A percentile compares a stretch with the other conserved stretches of the same genome.
Evolutionary conservation across 2,113 vertebrate species (phyloP).

Genomic region (Irena cyanogastra): DNA sequence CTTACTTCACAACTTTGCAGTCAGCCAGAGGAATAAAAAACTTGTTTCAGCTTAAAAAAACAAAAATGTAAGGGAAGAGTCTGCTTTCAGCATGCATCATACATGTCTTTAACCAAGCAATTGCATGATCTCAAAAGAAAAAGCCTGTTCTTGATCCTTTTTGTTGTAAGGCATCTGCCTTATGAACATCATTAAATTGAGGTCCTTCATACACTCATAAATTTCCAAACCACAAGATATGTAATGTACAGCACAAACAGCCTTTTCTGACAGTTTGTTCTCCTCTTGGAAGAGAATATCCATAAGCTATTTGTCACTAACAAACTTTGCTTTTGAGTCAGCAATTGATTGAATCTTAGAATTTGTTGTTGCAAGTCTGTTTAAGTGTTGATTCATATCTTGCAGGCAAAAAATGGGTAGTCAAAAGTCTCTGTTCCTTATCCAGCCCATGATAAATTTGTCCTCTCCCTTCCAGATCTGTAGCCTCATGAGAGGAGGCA

Average conservation of each 20-base stretch:
- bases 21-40: not conserved
- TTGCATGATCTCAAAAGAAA: not conserved
- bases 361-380: not conserved
- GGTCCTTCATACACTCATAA: not conserved
- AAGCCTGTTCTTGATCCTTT: not conserved
- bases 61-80: not conserved
- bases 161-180: not conserved
- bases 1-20: not conserved
- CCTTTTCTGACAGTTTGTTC: not conserved
- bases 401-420: not conserved
- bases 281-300: not conserved
- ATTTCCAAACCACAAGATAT: not conserved
- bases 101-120: not conserved
- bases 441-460: not conserved
- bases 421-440: not conserved
- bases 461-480: constrained; percentile 80
- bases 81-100: not conserved
- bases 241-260: not conserved
- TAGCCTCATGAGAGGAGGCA: constrained; percentile 97
- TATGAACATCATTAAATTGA: not conserved
- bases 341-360: not conserved
- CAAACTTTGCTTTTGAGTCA: not conserved
- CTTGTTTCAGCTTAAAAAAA: not conserved
- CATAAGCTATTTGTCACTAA: not conserved
- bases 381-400: not conserved